Evolutionary conservation across 2,797 vertebrate genomes (phyloP).

Genomic region (Natrix natrix): DNA sequence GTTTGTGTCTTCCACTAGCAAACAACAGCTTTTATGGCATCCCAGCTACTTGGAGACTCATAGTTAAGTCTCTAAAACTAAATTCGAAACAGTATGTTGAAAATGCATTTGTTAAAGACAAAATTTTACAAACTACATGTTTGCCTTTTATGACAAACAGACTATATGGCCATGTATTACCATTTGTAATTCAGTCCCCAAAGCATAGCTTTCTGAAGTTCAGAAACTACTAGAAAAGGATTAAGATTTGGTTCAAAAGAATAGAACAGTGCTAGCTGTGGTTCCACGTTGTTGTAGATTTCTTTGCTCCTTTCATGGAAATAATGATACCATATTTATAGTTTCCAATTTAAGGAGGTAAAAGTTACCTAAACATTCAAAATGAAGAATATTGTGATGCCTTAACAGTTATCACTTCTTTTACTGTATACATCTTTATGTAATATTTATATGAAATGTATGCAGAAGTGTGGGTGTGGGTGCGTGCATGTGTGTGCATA

Average conservation of each 20-base stretch:
- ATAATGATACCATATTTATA: not conserved
- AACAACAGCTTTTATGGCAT: not conserved
- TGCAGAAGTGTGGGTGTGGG: not conserved
- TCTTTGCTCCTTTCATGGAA: slow-evolving; percentile 20
- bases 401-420: not conserved
- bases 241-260: slow-evolving; percentile 41
- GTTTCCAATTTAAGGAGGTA: not conserved
- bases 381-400: not conserved
- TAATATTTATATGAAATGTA: not conserved
- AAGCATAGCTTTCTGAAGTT: slow-evolving; percentile 52
- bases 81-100: slow-evolving; percentile 28
- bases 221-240: slow-evolving; percentile 41
- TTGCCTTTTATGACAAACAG: slow-evolving; percentile 14
- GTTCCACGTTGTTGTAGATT: not conserved
- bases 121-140: slow-evolving; percentile 18
- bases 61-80: slow-evolving; percentile 8
- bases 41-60: not conserved
- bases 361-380: not conserved
- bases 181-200: slow-evolving; percentile 15
- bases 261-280: not conserved
- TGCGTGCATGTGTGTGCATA: no score
- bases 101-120: slow-evolving; percentile 3
- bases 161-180: slow-evolving; percentile 33
- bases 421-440: not conserved
- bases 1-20: not conserved